Evolutionary conservation across 1,140 invertebrate genomes (phyloP).

Genomic region (Aradophagus sp.): DNA sequence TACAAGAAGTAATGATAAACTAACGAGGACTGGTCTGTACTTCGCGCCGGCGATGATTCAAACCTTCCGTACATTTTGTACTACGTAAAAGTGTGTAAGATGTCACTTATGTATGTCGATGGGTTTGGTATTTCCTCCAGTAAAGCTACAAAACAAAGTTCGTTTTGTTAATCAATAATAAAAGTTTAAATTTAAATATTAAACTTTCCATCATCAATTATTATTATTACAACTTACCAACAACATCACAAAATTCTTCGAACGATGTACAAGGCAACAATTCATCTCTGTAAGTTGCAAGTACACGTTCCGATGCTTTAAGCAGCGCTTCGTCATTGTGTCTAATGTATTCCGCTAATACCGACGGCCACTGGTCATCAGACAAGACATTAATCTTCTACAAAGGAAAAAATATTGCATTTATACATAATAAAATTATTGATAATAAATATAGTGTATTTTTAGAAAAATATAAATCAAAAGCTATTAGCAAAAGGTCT

Average conservation of each 20-base stretch:
- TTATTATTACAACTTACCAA: constrained; percentile 76
- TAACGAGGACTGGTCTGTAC: constrained; percentile 12
- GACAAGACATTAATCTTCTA: constrained; percentile 83
- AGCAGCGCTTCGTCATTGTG: constrained; percentile 93
- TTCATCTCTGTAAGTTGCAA: constrained; percentile 90
- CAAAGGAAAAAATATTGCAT: no score
- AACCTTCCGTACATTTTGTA: constrained; percentile 22
- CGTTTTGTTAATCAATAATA: not conserved
- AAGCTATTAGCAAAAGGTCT: no score
- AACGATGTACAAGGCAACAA: constrained; percentile 92
- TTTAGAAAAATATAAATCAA: not conserved
- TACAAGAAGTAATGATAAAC: constrained; percentile 33
- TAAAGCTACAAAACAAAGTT: constrained; percentile 75
- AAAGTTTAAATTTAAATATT: no score
- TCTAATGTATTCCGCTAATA: constrained; percentile 93
- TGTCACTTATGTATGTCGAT: constrained; percentile 77
- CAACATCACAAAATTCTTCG: constrained; percentile 92
- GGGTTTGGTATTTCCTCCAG: constrained; percentile 79
- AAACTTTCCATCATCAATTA: not conserved
- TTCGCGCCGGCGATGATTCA: constrained; percentile 11
- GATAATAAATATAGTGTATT: no score
- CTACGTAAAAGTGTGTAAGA: constrained; percentile 70
- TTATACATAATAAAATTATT: constrained; percentile 6
- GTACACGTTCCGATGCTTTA: constrained; percentile 89
- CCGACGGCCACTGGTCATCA: constrained; percentile 89